A percentile compares a stretch with the other conserved stretches of the same genome.
phyloP scores from a whole-genome alignment of 1,140 invertebrate species.

The Penaeus japonicus region DNA sequence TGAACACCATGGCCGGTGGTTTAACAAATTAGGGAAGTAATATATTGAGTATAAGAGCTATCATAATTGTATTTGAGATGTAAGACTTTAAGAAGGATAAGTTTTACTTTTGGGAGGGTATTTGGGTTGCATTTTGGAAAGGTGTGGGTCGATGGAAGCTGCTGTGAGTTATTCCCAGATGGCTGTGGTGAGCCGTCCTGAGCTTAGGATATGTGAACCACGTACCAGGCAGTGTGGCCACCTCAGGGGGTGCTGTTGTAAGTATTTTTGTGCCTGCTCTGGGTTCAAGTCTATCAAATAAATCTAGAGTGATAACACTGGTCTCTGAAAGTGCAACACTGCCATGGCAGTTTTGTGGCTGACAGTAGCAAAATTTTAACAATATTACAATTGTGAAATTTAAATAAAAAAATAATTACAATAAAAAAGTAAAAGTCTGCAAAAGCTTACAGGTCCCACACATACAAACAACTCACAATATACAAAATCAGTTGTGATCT shows the following conservation, averaged over 20 bases:
- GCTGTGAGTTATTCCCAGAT: conserved; percentile 10
- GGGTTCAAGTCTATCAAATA: too few relatives aligned
- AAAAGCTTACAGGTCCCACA: conserved; percentile 38
- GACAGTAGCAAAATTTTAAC: background rate
- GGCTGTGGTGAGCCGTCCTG: conserved; percentile 19
- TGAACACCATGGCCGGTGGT: too few relatives aligned
- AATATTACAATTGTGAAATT: conserved; percentile 2
- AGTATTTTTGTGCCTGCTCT: background rate
- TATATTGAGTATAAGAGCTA: too few relatives aligned
- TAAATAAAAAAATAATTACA: background rate
- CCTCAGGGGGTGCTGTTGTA: background rate
- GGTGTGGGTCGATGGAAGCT: background rate
- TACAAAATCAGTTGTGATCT: conserved; percentile 32
- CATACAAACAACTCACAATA: conserved; percentile 19
- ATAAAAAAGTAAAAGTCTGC: background rate
- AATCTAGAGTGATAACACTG: background rate
- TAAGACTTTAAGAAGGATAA: too few relatives aligned
- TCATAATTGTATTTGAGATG: too few relatives aligned
- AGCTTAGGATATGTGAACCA: background rate
- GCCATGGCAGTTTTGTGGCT: background rate
- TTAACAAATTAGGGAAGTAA: too few relatives aligned
- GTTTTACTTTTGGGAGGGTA: too few relatives aligned
- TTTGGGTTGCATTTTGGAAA: too few relatives aligned
- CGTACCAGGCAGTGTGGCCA: conserved; percentile 2
- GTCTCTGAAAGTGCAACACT: conserved; percentile 17